A percentile compares a stretch with the other conserved stretches of the same genome.
These are phyloP conservation scores for Entomyzon cyanotis DNA, from an alignment of 2,113 vertebrate genomes.

Conservation along the genomic window DNA sequence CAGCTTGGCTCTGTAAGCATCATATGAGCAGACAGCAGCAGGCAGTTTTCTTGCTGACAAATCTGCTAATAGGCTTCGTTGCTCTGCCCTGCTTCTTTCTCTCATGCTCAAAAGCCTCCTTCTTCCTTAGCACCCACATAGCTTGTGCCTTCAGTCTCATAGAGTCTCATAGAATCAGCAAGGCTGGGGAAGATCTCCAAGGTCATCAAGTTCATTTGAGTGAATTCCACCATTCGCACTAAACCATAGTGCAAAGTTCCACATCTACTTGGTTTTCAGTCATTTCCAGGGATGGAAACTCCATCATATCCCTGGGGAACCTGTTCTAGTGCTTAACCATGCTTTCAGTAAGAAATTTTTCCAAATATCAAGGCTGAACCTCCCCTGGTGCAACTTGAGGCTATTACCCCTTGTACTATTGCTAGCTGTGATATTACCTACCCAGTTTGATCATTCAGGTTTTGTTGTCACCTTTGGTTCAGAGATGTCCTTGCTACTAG, in stretches of 20 bases:
- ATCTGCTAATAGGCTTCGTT: neutral
- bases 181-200: neutral
- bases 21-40: neutral
- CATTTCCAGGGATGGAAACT: neutral
- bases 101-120: neutral
- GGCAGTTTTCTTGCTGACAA: neutral
- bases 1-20: neutral
- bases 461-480: neutral
- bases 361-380: neutral
- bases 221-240: neutral
- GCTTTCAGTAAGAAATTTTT: neutral
- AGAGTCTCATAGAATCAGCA: neutral
- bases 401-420: neutral
- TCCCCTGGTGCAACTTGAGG: neutral
- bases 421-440: neutral
- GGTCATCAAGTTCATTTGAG: neutral
- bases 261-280: neutral
- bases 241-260: neutral
- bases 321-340: neutral
- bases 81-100: neutral
- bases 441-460: neutral
- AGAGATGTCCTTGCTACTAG: neutral
- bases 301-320: neutral
- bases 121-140: rapidly evolving
- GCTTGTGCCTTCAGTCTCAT: neutral